These are phyloP conservation scores for Leptonema lineaticorne DNA, from an alignment of 1,140 invertebrate species.

Conservation along the genomic window DNA sequence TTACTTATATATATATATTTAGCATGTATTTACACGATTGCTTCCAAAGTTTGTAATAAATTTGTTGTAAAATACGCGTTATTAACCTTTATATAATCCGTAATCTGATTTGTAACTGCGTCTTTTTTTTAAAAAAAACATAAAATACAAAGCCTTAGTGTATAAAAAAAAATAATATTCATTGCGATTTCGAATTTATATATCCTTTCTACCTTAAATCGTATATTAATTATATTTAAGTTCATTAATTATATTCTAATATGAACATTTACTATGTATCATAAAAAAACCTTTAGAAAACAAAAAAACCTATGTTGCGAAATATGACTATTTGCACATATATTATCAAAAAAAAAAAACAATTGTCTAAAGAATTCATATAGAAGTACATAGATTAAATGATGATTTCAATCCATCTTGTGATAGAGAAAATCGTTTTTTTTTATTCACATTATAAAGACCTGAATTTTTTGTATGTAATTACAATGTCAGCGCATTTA, in stretches of 20 bases:
- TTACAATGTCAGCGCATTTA: too few relatives aligned
- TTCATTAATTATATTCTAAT: neutral
- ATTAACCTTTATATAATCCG: too few relatives aligned
- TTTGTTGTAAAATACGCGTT: neutral
- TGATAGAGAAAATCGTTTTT: too few relatives aligned
- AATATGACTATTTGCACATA: too few relatives aligned
- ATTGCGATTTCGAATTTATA: conserved; percentile 8
- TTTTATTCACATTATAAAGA: too few relatives aligned
- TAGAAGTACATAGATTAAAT: too few relatives aligned
- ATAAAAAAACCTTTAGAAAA: neutral
- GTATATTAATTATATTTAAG: neutral
- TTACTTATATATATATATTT: neutral
- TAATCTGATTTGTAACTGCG: neutral
- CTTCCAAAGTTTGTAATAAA: neutral
- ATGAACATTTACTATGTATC: neutral
- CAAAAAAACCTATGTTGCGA: too few relatives aligned
- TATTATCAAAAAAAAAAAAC: too few relatives aligned
- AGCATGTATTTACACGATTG: neutral
- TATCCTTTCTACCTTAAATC: conserved; percentile 17
- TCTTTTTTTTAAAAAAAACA: neutral
- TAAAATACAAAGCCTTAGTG: neutral
- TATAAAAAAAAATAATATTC: too few relatives aligned
- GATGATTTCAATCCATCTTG: too few relatives aligned
- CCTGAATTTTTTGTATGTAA: too few relatives aligned
- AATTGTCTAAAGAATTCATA: too few relatives aligned